Percentiles rank a stretch among this genome's conserved stretches.
These are phyloP conservation scores for Haemorhous mexicanus DNA, from an alignment of 2,113 vertebrate genomes.

Conservation along the genomic window DNA sequence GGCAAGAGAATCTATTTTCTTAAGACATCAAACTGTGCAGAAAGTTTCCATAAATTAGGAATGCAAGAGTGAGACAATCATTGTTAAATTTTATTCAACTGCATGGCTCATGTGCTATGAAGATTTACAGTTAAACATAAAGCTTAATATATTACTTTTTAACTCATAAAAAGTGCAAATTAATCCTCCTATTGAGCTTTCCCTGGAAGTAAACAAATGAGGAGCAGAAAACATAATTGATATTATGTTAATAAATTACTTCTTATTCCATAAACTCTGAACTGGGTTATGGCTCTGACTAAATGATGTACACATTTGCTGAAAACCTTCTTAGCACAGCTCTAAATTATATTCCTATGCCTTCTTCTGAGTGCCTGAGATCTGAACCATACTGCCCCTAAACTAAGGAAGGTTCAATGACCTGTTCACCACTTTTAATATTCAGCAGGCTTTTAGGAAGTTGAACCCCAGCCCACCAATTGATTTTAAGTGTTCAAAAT, in stretches of 20 bases:
- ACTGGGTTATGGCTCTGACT: neutral
- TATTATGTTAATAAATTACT: constrained; percentile 27
- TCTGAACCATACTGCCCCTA: neutral
- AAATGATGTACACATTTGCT: neutral
- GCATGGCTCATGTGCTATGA: neutral
- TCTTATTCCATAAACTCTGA: neutral
- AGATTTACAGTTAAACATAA: constrained; percentile 40
- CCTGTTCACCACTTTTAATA: neutral
- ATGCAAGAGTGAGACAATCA: accelerated
- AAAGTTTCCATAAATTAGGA: neutral
- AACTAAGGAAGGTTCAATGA: neutral
- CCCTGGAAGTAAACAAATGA: neutral
- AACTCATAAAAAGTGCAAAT: constrained; percentile 26
- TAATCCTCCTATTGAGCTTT: neutral
- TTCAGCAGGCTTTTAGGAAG: neutral
- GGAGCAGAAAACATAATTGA: neutral
- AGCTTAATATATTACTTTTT: constrained; percentile 42
- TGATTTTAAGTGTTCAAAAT: neutral
- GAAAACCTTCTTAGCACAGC: neutral
- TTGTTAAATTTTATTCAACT: neutral
- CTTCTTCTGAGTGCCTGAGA: neutral
- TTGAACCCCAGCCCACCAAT: neutral
- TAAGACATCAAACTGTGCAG: neutral
- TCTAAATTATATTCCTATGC: neutral
- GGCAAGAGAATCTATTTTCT: neutral